Base-by-base conservation (phyloP, 2,888 invertebrate species). In the Athalia rosae region DNA sequence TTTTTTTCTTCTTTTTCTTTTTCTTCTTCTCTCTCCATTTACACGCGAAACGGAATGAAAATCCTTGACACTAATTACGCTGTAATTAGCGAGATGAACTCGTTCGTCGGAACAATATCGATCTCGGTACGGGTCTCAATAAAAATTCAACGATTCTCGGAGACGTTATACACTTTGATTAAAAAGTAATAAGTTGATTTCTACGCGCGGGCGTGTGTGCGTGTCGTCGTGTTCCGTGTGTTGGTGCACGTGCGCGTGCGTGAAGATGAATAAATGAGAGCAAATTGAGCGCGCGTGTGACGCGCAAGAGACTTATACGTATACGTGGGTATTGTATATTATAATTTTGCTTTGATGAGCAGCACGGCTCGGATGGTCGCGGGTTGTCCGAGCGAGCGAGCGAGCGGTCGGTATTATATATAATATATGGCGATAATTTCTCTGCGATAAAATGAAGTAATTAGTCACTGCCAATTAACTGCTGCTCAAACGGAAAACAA, bases 401-500 rank as follows among this genome's bases (percentile, higher is more conserved):
- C 28, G 28, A 28, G 45, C 61, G 74, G 47, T 59, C 45, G 58
- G 71, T 56, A 9, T 43, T 56, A 9, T 43, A 58, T 13, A 85
- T 79, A 1, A 28, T 28, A 28, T 28, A 28, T 82, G 79, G 79
- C 76, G 85, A 86, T 85, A 86, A 74, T 84, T 28, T 28, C 28
- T 85, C 78, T 71, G 78, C 82, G 88, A 88, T 88, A 88, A 86
- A 84, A 82, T 83, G 81, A 82, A 82, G 88, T 87, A 89, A 89
- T 89, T 89, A 89, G 89, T 89, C 89, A 89, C 88, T 89, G 89
- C 87, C 89, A 89, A 89, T 89, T 89, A 89, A 89, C 88, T 88
- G 87, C 86, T 87, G 88, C 88, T 88, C 86, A 87, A 87, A 88
- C 87, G 88, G 88, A 88, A 89, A 89, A 89, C 87, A 88, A 87